Evolutionary conservation across 2,113 vertebrate genomes (phyloP), one percentile per base, ranked within the genome.

Genomic region (Verasper variegatus): DNA sequence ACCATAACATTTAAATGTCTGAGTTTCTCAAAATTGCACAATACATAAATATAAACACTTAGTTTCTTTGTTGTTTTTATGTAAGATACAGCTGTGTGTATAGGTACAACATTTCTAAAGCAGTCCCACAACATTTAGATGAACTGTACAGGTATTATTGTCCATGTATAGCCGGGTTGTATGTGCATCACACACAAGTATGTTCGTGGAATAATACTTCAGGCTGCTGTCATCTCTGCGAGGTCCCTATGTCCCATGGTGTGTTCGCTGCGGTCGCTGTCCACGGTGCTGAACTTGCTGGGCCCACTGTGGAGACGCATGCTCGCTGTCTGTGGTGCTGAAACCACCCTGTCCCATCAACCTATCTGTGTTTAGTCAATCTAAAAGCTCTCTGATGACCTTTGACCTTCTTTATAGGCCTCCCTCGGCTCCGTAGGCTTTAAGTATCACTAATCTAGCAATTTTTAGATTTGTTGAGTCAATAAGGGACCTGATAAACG

Each of bases 201-300:
- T 49, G 7, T 37, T 56, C 57, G 40, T 42, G 40, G 15, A 65
- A 17, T 51, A 4, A 51, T 20, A 1, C 47, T 51, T 51, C 17
- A 18, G 15, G 18, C 14, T 51, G 17, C 18, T 35, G 20, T 15
- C 20, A 3, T 54, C 24, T 12, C 63, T n/a, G 3, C 31, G 31
- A 31, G 31, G 31, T 31, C 31, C 31, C 23, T 13, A 1, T 12
- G 67, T n/a, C 23, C 31, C 1, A 1, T n/a, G 13, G 1, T 45
- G 11, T 27, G 5, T 12, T 24, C 4, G 0, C 2, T 40, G 45
- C 14, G 4, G 47, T 62, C 35, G 47, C 86, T 86, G 77, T 88
- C 80, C 59, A 3, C 1, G 83, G 83, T 88, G 24, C 90, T 90
- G 89, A 82, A 84, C 27, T 1, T 2, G 1, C 61, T 3, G 4